These are phyloP conservation scores for Lutjanus erythropterus DNA, from an alignment of 2,113 vertebrate genomes.

Conservation along the genomic window DNA sequence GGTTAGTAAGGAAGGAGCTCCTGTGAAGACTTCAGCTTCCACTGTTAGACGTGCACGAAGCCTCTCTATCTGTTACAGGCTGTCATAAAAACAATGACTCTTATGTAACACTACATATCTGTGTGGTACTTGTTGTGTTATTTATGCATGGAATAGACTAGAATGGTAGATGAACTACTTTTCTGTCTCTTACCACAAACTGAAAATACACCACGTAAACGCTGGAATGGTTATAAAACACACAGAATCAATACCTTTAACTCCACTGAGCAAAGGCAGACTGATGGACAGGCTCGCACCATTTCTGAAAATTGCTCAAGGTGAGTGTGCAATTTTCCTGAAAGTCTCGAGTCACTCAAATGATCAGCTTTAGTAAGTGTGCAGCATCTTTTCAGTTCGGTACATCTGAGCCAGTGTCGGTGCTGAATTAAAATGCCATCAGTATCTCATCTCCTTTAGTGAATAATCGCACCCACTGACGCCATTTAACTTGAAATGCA, in stretches of 20 bases:
- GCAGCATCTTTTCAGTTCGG: neutral
- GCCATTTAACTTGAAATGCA: constrained; percentile 3
- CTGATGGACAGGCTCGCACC: neutral
- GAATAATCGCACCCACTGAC: constrained; percentile 12
- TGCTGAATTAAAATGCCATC: constrained; percentile 2
- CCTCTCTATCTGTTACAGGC: constrained; percentile 18
- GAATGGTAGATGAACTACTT: neutral
- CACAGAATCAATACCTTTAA: neutral
- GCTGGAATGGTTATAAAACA: neutral
- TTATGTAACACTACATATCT: constrained; percentile 24
- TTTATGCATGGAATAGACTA: neutral
- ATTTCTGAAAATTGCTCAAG: neutral
- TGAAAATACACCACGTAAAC: neutral
- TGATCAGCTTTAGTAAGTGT: neutral
- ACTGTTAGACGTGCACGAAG: constrained; percentile 1
- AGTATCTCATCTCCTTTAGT: neutral
- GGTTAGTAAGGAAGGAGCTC: constrained; percentile 25
- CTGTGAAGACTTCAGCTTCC: constrained; percentile 19
- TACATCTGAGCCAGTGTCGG: neutral
- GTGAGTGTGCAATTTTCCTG: neutral
- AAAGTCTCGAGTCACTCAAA: neutral
- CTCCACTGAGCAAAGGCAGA: neutral
- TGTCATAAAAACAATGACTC: constrained; percentile 12
- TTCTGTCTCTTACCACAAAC: neutral
- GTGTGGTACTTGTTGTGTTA: neutral